A percentile compares a stretch with the other conserved stretches of the same genome.
phyloP scores from a whole-genome alignment of 64 coral and sea anemone genomes.

The Montipora efflorescens region DNA sequence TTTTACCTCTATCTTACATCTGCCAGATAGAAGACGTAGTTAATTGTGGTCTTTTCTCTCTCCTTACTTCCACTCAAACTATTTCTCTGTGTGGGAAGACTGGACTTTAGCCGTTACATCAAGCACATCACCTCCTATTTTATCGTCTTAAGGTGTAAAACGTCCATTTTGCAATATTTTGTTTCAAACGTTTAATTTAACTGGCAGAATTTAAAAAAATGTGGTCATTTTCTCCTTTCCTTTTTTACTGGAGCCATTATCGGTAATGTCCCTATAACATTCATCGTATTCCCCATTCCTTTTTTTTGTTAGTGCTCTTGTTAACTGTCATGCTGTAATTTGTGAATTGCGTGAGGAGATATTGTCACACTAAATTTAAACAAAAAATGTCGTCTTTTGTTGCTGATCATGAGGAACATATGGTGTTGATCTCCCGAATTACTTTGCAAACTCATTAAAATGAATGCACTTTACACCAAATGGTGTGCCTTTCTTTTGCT shows the following conservation, averaged over 20 bases:
- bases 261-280: conserved; percentile 13
- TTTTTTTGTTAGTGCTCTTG: too few species aligned
- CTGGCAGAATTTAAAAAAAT: not conserved
- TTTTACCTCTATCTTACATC: conserved; percentile 51
- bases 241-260: not conserved
- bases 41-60: conserved; percentile 49
- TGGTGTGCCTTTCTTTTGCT: too few species aligned
- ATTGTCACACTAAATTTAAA: not conserved
- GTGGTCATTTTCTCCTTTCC: not conserved
- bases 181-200: not conserved
- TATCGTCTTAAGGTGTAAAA: conserved; percentile 18
- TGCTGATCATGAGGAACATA: not conserved
- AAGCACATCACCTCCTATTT: conserved; percentile 37
- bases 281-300: not conserved
- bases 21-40: conserved; percentile 51
- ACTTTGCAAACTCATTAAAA: not conserved
- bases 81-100: conserved; percentile 51
- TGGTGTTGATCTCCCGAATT: not conserved
- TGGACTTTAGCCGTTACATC: conserved; percentile 26
- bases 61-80: conserved; percentile 46
- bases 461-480: not conserved
- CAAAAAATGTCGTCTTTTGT: not conserved
- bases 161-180: not conserved
- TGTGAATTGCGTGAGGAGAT: not conserved
- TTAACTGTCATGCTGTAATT: not conserved